Evolutionary conservation across 2,797 vertebrate species (phyloP).

Genomic region (Pantherophis vulpinus): DNA sequence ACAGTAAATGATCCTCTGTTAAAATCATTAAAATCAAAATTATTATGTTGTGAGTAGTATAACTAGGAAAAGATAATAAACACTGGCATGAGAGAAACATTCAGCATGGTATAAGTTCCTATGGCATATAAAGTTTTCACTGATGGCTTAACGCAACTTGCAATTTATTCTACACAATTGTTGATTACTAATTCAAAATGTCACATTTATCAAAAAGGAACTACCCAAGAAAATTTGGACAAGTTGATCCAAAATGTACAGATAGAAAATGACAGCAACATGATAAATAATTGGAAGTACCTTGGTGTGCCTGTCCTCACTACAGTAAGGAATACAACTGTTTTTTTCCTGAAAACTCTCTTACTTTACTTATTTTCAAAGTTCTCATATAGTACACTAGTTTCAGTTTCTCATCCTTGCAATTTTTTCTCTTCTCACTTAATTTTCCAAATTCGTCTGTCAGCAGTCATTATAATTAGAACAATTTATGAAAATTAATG

Average conservation of each 20-base stretch:
- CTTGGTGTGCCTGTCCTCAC: slow-evolving; percentile 87
- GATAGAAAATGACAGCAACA: slow-evolving; percentile 87
- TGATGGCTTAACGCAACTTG: background rate
- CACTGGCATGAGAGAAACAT: background rate
- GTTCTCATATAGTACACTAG: background rate
- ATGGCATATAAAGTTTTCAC: background rate
- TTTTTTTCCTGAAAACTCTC: background rate
- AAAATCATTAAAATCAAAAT: background rate
- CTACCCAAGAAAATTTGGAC: slow-evolving; percentile 92
- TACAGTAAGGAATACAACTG: slow-evolving; percentile 62
- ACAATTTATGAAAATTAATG: background rate
- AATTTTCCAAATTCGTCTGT: background rate
- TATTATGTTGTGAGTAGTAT: background rate
- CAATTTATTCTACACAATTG: background rate
- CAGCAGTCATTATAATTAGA: background rate
- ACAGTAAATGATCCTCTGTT: background rate
- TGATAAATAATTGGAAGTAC: slow-evolving; percentile 92
- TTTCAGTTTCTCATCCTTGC: background rate
- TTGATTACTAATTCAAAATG: slow-evolving; percentile 8
- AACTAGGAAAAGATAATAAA: background rate
- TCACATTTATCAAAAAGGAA: slow-evolving; percentile 75
- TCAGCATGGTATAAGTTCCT: background rate
- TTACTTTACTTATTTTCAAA: background rate
- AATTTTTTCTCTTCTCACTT: background rate
- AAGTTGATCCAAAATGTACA: slow-evolving; percentile 95